Percentiles rank a stretch among this genome's conserved stretches.
These are phyloP conservation scores for Eilema sororculum DNA, from an alignment of 2,888 invertebrate species.

Conservation along the genomic window DNA sequence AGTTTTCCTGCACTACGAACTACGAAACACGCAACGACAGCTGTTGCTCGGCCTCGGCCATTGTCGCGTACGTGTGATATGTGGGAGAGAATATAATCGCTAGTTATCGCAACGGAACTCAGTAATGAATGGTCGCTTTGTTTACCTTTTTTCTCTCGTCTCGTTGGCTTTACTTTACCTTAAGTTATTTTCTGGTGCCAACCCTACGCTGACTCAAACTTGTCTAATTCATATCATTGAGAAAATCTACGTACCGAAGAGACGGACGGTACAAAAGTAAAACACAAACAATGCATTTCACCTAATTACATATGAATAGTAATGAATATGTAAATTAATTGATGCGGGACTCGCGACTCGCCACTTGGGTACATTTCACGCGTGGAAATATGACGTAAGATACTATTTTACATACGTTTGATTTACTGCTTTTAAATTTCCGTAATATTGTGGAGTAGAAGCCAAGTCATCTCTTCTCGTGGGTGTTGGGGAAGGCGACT, in stretches of 20 bases:
- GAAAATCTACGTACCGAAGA: not conserved
- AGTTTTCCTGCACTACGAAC: no score
- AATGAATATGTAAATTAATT: slow-evolving; percentile 32
- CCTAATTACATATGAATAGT: slow-evolving; percentile 36
- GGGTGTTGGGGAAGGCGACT: no score
- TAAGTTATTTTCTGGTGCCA: not conserved
- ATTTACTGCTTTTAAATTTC: not conserved
- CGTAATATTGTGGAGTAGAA: not conserved
- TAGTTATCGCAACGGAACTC: no score
- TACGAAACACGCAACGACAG: no score
- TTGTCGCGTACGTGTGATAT: no score
- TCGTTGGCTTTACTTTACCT: no score
- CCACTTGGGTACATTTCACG: slow-evolving; percentile 1
- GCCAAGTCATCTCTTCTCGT: no score
- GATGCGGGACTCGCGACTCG: slow-evolving; percentile 19
- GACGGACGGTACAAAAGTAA: slow-evolving; percentile 7
- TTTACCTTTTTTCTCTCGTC: no score
- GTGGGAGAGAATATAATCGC: no score
- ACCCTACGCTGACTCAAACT: not conserved
- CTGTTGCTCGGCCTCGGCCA: no score
- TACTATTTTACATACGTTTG: not conserved
- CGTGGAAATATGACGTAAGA: not conserved
- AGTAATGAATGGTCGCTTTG: no score
- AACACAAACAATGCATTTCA: slow-evolving; percentile 38
- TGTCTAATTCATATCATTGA: not conserved